Conservation (phyloP, 1,140 invertebrate genomes). For the Brachystomella parvula region DNA sequence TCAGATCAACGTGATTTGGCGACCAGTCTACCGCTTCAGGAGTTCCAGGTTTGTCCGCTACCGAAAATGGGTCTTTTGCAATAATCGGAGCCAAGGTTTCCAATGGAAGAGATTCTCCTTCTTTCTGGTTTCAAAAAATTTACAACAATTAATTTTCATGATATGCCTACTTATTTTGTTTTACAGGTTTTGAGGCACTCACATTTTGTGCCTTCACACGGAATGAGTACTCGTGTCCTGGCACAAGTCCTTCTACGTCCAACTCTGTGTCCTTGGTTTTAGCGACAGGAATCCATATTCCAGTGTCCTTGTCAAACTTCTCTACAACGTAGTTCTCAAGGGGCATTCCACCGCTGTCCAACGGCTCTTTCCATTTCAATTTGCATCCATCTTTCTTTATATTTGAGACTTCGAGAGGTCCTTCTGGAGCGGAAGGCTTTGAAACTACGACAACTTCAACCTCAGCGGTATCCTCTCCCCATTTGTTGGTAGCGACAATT, state of each 20-base stretch:
- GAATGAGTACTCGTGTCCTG: conserved; percentile 96
- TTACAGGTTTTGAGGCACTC: neutral
- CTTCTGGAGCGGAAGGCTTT: conserved; percentile 72
- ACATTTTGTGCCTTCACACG: conserved; percentile 69
- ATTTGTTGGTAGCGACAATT: conserved; percentile 74
- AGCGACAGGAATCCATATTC: conserved; percentile 80
- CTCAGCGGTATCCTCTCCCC: conserved; percentile 79
- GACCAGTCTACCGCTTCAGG: conserved; percentile 87
- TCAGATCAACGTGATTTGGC: conserved; percentile 77
- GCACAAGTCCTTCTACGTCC: conserved; percentile 76
- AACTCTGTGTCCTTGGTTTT: conserved; percentile 72
- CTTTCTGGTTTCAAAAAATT: conserved; percentile 58
- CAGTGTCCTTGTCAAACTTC: conserved; percentile 86
- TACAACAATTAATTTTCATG: neutral
- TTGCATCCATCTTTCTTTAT: conserved; percentile 90
- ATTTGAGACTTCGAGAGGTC: conserved; percentile 89
- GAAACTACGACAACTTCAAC: conserved; percentile 83
- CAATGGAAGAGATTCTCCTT: conserved; percentile 94
- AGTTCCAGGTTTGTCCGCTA: conserved; percentile 69
- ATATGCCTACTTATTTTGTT: neutral
- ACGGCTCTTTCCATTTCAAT: conserved; percentile 90
- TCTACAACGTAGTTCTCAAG: conserved; percentile 92
- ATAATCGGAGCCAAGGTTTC: conserved; percentile 83
- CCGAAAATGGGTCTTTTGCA: conserved; percentile 92
- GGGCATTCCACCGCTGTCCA: conserved; percentile 90